Base-by-base conservation (phyloP, 1,140 invertebrate genomes). In the Drosophila pandora region DNA sequence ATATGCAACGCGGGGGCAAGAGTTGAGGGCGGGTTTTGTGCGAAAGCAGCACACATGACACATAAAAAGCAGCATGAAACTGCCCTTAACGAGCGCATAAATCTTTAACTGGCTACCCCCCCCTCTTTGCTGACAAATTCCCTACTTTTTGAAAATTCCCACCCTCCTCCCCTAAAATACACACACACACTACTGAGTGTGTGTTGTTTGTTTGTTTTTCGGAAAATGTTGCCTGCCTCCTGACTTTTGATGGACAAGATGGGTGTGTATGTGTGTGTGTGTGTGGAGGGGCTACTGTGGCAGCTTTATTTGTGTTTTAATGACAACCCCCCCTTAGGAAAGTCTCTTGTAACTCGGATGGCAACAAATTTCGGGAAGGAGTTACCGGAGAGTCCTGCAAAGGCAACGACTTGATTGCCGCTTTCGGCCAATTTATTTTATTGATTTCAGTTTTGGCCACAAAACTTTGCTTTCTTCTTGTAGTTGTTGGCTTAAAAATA, bases 11-110 rank as follows among this genome's bases (percentile, higher is more conserved):
- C 37, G 58, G 57, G 61, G 37, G 32, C 25, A 25, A 12, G 55
- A 25, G 25, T 8, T n/a, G 28, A 45, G 41, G 10, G 9, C 3
- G 25, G 48, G 12, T 2, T 12, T 2, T 12, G 9, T 25, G 45
- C 47, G 43, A 48, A 32, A 54, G 50, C 70, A 28, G 25, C 25
- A 45, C 81, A 61, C 76, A 84, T 80, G 81, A 85, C 82, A 84
- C 80, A 84, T 85, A 85, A 84, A 85, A 85, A 81, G 77, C 78
- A 74, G 77, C 81, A 84, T 84, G 72, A 79, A 85, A 76, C 81
- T 84, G 76, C 82, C 81, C 81, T 84, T 84, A 84, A 84, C 81
- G 81, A 85, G 72, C 81, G 77, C 81, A 84, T 84, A 84, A 84
- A 84, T 84, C 81, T 85, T 80, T 85, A 85, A 85, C 81, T 77